Evolutionary conservation across 2,797 vertebrate species (phyloP).

Genomic region (Micropoecilia bifurca): DNA sequence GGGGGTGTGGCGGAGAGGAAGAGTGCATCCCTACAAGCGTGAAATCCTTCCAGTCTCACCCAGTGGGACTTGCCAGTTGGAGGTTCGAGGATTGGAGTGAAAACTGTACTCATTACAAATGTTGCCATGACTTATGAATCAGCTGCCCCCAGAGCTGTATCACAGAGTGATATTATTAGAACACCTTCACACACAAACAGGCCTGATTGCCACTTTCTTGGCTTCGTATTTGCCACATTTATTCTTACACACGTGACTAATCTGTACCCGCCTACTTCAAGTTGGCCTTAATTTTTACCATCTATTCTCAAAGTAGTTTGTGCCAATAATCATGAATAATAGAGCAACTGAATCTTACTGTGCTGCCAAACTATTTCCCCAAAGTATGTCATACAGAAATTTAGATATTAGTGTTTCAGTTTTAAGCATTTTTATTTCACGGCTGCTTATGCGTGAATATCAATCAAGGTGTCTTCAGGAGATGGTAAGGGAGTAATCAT

Average conservation of each 20-base stretch:
- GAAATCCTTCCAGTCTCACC: conserved; percentile 40
- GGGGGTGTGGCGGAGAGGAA: conserved; percentile 44
- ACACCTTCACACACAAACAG: conserved; percentile 41
- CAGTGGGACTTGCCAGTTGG: conserved; percentile 10
- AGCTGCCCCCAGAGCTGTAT: conserved; percentile 27
- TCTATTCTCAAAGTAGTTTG: conserved; percentile 5
- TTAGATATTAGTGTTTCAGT: neutral
- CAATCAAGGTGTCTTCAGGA: neutral
- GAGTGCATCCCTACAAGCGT: conserved; percentile 52
- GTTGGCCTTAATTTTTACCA: conserved; percentile 12
- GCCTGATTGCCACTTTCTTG: conserved; percentile 41
- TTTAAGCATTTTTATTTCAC: neutral
- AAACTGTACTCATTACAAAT: conserved; percentile 37
- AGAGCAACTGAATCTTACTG: conserved; percentile 18
- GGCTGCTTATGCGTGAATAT: neutral
- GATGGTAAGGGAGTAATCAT: conserved; percentile 5
- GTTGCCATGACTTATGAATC: conserved; percentile 40
- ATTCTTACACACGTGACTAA: conserved; percentile 29
- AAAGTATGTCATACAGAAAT: neutral
- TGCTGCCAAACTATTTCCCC: conserved; percentile 2
- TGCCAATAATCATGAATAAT: conserved; percentile 20
- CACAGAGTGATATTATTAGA: conserved; percentile 43
- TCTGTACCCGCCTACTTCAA: conserved; percentile 24
- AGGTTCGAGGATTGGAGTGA: conserved; percentile 37
- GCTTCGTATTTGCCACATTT: conserved; percentile 34